Base-by-base conservation (phyloP, 2,797 vertebrate genomes). In the Manis javanica region DNA sequence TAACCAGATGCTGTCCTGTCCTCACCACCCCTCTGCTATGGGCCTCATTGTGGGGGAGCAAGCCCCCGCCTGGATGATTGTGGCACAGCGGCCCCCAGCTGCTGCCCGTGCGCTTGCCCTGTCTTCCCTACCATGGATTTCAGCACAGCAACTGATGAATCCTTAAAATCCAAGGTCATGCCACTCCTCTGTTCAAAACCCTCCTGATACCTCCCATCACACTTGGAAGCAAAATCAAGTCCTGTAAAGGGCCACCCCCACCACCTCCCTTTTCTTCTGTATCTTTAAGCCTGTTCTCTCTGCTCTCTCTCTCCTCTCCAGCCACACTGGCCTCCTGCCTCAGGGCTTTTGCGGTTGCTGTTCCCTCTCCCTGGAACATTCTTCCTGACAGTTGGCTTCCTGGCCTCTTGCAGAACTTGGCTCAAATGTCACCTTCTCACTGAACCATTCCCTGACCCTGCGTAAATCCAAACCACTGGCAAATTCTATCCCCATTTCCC, bases 1-100 rank as follows among this genome's bases (percentile, higher is more conserved):
- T 7, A 29, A 23, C 75, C 19, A 1, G 12, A 64, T 10, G 34
- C 72, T 51, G 34, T 4, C 9, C 63, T 24, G 3, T 16, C 34
- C 37, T 42, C 34, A 6, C 29, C 72, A 42, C 5, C 4, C 3
- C 6, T 12, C n/a, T 7, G 18, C 42, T 59, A 23, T 3, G 4
- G 2, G 5, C 13, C 29, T 42, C 42, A 46, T 46, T 10, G 8
- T 10, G 42, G 42, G 8, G 42, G 42, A 46, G 42, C 42, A 8
- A 46, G 42, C 42, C 42, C 42, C 42, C 1, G 42, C 15, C 49
- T 31, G 42, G 34, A 19, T n/a, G 1, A 18, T 29, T 14, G 1
- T 4, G 39, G 13, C 0, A 0, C 19, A 21, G 18, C 1, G 26
- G 1, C 37, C 18, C 16, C 10, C 68, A 16, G 1, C 1, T 42